A percentile compares a stretch with the other conserved stretches of the same genome.
phyloP scores from a whole-genome alignment of 2,797 vertebrate species.

The Darevskia nairensis region DNA sequence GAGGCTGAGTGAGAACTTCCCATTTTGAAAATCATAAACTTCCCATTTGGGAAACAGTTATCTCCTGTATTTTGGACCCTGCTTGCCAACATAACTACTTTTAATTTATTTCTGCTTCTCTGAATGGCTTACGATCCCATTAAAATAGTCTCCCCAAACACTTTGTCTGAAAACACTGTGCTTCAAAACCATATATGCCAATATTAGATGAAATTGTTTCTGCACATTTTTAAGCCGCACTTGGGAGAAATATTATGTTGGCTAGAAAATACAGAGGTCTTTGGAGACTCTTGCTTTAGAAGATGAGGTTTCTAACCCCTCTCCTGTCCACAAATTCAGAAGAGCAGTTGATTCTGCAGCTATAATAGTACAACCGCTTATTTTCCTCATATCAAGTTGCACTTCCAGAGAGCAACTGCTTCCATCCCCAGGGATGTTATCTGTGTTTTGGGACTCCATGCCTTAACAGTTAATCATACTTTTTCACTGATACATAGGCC shows the following conservation, averaged over 20 bases:
- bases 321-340: constrained; percentile 54
- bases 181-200: constrained; percentile 46
- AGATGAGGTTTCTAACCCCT: constrained; percentile 53
- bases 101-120: constrained; percentile 68
- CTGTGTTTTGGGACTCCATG: constrained; percentile 61
- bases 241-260: constrained; percentile 65
- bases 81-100: constrained; percentile 50
- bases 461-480: constrained; percentile 68
- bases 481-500: constrained; percentile 70
- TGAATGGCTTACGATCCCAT: constrained; percentile 52
- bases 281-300: constrained; percentile 53
- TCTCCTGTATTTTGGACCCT: constrained; percentile 44
- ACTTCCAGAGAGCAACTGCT: constrained; percentile 58
- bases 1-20: constrained; percentile 39
- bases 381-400: constrained; percentile 57
- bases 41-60: constrained; percentile 31
- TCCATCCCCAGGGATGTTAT: constrained; percentile 55
- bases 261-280: constrained; percentile 57
- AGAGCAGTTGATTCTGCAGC: constrained; percentile 59
- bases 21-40: constrained; percentile 41
- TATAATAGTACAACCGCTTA: constrained; percentile 39
- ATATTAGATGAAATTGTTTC: constrained; percentile 65
- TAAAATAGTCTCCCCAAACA: constrained; percentile 44
- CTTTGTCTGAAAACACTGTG: constrained; percentile 32
- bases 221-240: constrained; percentile 60